Conservation (phyloP, 2,113 vertebrate species). For the Laticauda laticaudata region DNA sequence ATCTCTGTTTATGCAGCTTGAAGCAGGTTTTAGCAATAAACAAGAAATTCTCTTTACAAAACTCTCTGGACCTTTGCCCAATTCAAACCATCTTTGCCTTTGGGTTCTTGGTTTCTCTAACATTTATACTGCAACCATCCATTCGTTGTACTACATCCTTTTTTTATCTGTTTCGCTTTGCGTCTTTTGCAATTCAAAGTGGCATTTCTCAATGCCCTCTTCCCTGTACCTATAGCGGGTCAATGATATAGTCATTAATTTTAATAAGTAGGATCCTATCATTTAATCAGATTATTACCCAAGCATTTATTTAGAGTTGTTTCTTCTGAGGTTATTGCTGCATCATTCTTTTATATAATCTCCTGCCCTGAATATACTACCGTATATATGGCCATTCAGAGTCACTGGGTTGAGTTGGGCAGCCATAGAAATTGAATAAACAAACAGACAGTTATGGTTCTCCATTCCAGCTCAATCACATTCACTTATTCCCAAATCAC, state of each 20-base stretch:
- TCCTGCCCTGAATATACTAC: not conserved
- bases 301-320: not conserved
- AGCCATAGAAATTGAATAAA: not conserved
- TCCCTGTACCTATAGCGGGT: not conserved
- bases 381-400: not conserved
- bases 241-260: not conserved
- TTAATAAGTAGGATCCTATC: not conserved
- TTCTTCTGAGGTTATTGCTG: not conserved
- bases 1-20: not conserved
- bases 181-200: not conserved
- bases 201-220: not conserved
- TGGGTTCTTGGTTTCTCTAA: not conserved
- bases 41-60: not conserved
- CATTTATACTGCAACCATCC: not conserved
- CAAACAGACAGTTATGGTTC: not conserved
- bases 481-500: not conserved
- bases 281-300: not conserved
- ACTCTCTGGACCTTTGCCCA: not conserved
- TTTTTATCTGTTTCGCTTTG: not conserved
- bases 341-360: not conserved
- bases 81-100: not conserved
- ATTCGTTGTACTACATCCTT: not conserved
- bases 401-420: not conserved
- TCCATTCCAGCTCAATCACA: not conserved
- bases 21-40: not conserved